phyloP scores from a whole-genome alignment of 2,888 invertebrate genomes.

The Pediacus dermestoides region DNA sequence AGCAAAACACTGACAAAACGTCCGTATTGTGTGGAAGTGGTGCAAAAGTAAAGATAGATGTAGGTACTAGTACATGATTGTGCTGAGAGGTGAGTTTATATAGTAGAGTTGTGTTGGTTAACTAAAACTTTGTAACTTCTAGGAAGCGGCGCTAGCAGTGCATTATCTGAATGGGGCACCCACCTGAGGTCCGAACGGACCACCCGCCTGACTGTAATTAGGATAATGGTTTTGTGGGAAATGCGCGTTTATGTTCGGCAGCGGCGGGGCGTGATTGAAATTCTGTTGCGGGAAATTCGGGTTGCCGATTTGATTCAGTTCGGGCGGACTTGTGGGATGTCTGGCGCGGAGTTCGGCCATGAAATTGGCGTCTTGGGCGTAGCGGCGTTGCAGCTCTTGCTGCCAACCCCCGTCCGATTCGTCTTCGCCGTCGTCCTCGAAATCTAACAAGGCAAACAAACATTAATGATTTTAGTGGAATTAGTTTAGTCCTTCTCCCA shows the following conservation, averaged over 20 bases:
- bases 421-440: constrained; percentile 68
- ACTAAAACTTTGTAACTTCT: too few relatives aligned
- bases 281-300: constrained; percentile 21
- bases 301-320: constrained; percentile 34
- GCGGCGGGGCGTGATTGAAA: constrained; percentile 28
- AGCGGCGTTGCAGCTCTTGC: constrained; percentile 56
- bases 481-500: not conserved
- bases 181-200: constrained; percentile 37
- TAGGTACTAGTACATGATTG: too few relatives aligned
- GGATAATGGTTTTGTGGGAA: constrained; percentile 33
- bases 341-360: constrained; percentile 56
- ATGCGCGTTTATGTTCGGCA: constrained; percentile 29
- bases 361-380: constrained; percentile 58
- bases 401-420: constrained; percentile 57
- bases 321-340: constrained; percentile 48
- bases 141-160: too few relatives aligned
- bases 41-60: too few relatives aligned
- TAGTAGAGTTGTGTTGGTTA: too few relatives aligned
- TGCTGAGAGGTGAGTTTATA: too few relatives aligned
- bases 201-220: constrained; percentile 25
- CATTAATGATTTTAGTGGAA: not conserved
- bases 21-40: too few relatives aligned
- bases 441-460: constrained; percentile 62
- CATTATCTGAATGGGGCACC: constrained; percentile 22
- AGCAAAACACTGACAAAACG: too few relatives aligned